Evolutionary conservation across 2,797 vertebrate genomes (phyloP), one percentile per base, ranked within the genome.

Genomic region (Ficedula albicollis): DNA sequence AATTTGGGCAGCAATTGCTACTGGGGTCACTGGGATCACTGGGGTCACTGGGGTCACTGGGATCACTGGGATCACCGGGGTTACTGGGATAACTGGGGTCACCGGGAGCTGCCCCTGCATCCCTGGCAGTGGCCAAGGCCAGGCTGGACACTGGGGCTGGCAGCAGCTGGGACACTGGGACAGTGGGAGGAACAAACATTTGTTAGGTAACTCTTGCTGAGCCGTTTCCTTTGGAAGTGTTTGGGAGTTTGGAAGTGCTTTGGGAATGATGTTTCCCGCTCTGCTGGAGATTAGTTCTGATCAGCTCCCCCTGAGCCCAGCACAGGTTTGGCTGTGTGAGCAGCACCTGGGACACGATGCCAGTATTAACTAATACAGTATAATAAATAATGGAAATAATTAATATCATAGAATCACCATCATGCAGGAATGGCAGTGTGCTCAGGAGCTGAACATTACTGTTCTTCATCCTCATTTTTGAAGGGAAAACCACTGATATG

Each of bases 361-460:
- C 13, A 26, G 0, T 26, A 26, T 34, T 49, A 49, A 22, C 8
- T 32, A 49, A 36, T 20, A 8, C 17, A 26, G 6, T 26, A 6
- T 18, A 36, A 58, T 17, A 56, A 74, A 30, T 14, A 32, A 10
- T 5, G 41, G 9, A 22, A 58, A 26, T 64, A 39, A 27, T 30
- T 54, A 13, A 36, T 43, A 2, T 0, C 15, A 27, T n/a, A 4
- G 34, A 21, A 14, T 23, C 55, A 11, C 11, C 39, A 5, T 2
- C 0, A 2, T 21, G 4, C 12, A 5, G 29, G 4, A 17, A 4
- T 3, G 6, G 18, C 23, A 49, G n/a, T 55, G 5, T 5, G 7
- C 39, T 29, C 23, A 9, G n/a, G 15, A 75, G 36, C 67, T 82
- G 77, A 54, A 54, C 56, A 30, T 38, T 4, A 3, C 0, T 30